Percentiles rank a stretch among this genome's conserved stretches.
Evolutionary conservation across 2,797 vertebrate species (phyloP).

Genomic region (Enteromius thamalakanensis): DNA sequence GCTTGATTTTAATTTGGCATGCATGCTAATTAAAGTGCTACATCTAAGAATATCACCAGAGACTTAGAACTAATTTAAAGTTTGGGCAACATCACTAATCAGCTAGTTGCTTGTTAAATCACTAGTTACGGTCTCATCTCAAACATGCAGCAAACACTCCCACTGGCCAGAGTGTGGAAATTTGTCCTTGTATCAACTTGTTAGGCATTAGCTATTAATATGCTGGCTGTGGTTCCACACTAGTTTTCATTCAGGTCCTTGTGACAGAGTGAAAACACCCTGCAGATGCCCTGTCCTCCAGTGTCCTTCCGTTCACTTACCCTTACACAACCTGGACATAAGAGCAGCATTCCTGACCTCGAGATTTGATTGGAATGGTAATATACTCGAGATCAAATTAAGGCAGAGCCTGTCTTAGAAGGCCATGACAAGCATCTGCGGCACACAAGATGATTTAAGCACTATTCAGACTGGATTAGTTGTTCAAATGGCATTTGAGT

Average conservation of each 20-base stretch:
- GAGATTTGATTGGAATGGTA: conserved; percentile 18
- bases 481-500: neutral
- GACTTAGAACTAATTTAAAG: neutral
- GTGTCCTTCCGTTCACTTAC: conserved; percentile 29
- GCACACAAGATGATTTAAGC: neutral
- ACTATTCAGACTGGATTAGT: neutral
- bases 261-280: conserved; percentile 30
- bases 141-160: neutral
- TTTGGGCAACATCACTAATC: neutral
- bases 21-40: neutral
- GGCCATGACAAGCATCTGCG: neutral
- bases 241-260: conserved; percentile 31
- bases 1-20: neutral
- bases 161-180: neutral
- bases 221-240: neutral
- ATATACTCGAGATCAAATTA: conserved; percentile 12
- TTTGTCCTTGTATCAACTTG: conserved; percentile 24
- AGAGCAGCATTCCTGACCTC: conserved; percentile 10
- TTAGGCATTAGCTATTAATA: conserved; percentile 31
- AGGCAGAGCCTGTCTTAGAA: neutral
- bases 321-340: neutral
- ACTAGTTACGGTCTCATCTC: neutral
- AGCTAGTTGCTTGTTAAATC: neutral
- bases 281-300: conserved; percentile 17
- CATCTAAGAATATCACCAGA: neutral